Base-by-base conservation (phyloP, 1,140 invertebrate genomes). In the Scaptomyza hsui region DNA sequence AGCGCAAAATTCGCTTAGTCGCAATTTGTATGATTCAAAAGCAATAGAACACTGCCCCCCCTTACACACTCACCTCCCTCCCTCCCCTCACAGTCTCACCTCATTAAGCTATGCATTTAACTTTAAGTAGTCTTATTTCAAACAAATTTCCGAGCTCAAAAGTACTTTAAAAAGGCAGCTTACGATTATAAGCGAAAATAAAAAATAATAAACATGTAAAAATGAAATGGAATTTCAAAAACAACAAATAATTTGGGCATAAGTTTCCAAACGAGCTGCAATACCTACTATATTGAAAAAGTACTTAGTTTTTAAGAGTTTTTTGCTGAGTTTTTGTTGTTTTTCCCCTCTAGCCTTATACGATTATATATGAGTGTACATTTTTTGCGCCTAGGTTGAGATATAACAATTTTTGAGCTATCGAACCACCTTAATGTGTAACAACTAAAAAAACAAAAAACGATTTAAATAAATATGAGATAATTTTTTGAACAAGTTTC, bases 391-490 rank as follows among this genome's bases (percentile, higher is more conserved):
- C 65, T 85, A 60, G 65, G 74, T 85, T 81, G 75, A 85, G 48
- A 61, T 67, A 74, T 67, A 74, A 75, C 53, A 75, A 77, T 68
- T 85, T 79, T 85, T 81, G 81, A 85, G 81, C 81, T 85, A 85
- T 72, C 72, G 82, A 85, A 88, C 81, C 81, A 85, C 81, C 81
- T 85, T 81, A 85, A 81, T 86, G 82, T 85, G 65, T 88, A 85
- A 85, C 81, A 75, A 82, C 56, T 45, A 67, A 76, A 41, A 55
- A 44, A 79, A 65, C 44, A 59, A 39, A 45, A 68, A 73, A 73
- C 4, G 69, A 82, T 74, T 72, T 88, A 88, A 77, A 85, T 85
- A 85, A 85, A 86, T 86, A 86, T 67, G 49, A 86, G 53, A 85
- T 70, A 77, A 86, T 71, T 86, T 85, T 77, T 85, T 78, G 78